Evolutionary conservation across 2,888 invertebrate species (phyloP).

Genomic region (Drosophila nr. medialis): DNA sequence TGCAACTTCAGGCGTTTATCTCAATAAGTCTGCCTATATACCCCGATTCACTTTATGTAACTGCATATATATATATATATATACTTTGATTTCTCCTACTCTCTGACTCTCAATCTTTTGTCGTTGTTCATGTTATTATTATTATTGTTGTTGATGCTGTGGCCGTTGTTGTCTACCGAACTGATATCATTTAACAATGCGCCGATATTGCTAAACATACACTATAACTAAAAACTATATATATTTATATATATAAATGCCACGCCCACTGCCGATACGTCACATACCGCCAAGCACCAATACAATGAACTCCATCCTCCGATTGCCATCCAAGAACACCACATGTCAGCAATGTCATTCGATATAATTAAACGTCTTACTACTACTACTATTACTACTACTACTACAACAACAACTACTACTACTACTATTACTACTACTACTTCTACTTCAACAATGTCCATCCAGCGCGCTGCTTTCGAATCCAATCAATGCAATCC

Average conservation of each 20-base stretch:
- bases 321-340: slow-evolving; percentile 65
- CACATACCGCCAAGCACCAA: slow-evolving; percentile 53
- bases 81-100: slow-evolving; percentile 7
- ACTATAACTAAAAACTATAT: slow-evolving; percentile 16
- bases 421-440: slow-evolving; percentile 11
- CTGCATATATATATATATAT: slow-evolving; percentile 17
- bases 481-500: slow-evolving; percentile 53
- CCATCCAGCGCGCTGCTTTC: slow-evolving; percentile 53
- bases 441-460: slow-evolving; percentile 41
- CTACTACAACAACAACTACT: not conserved
- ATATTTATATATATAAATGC: slow-evolving; percentile 6
- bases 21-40: slow-evolving; percentile 31
- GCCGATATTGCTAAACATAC: slow-evolving; percentile 32
- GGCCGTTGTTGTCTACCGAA: slow-evolving; percentile 51
- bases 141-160: slow-evolving; percentile 45
- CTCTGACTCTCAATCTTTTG: slow-evolving; percentile 2
- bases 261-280: slow-evolving; percentile 38
- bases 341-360: slow-evolving; percentile 45
- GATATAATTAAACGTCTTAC: slow-evolving; percentile 21
- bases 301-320: slow-evolving; percentile 46
- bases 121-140: slow-evolving; percentile 22
- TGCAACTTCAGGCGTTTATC: slow-evolving; percentile 31
- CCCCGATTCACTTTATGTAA: slow-evolving; percentile 16
- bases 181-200: slow-evolving; percentile 27
- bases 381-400: not conserved